A percentile compares a stretch with the other conserved stretches of the same genome.
Evolutionary conservation across 1,140 invertebrate species (phyloP).

Genomic region (Camponotus vicinus): DNA sequence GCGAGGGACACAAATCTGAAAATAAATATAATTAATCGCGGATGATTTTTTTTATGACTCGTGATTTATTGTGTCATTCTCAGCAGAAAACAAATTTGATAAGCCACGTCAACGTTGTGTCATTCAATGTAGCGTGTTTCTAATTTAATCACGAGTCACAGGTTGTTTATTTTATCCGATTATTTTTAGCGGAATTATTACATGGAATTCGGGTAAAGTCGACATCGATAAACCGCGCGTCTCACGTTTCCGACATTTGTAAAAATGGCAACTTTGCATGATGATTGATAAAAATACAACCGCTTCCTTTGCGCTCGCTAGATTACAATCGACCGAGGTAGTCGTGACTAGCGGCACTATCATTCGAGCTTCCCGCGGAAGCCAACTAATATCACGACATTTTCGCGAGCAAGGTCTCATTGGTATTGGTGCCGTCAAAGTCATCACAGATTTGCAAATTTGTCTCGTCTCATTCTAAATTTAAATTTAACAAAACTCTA

Average conservation of each 20-base stretch:
- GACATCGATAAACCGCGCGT: slow-evolving; percentile 19
- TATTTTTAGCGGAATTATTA: slow-evolving; percentile 37
- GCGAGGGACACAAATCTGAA: slow-evolving; percentile 2
- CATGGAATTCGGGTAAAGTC: slow-evolving; percentile 10
- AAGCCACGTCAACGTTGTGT: not conserved
- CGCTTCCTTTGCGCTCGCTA: slow-evolving; percentile 36
- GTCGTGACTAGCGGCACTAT: slow-evolving; percentile 73
- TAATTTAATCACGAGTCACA: slow-evolving; percentile 41
- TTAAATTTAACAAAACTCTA: slow-evolving; percentile 45
- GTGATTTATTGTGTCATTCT: slow-evolving; percentile 10
- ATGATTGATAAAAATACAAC: slow-evolving; percentile 45
- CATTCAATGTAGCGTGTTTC: not conserved
- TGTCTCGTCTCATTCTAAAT: slow-evolving; percentile 2
- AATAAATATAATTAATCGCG: slow-evolving; percentile 35
- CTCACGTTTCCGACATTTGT: slow-evolving; percentile 11
- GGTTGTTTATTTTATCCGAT: not conserved
- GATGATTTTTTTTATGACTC: slow-evolving; percentile 4
- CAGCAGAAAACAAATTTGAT: slow-evolving; percentile 11
- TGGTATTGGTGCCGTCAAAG: slow-evolving; percentile 13
- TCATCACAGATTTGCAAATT: slow-evolving; percentile 15
- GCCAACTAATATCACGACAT: slow-evolving; percentile 72
- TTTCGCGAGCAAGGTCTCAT: slow-evolving; percentile 75
- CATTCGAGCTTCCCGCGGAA: slow-evolving; percentile 64
- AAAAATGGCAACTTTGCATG: slow-evolving; percentile 54
- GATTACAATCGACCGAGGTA: slow-evolving; percentile 64